phyloP scores from a whole-genome alignment of 1,140 invertebrate genomes.

The Stratiolaelaps scimitus region DNA sequence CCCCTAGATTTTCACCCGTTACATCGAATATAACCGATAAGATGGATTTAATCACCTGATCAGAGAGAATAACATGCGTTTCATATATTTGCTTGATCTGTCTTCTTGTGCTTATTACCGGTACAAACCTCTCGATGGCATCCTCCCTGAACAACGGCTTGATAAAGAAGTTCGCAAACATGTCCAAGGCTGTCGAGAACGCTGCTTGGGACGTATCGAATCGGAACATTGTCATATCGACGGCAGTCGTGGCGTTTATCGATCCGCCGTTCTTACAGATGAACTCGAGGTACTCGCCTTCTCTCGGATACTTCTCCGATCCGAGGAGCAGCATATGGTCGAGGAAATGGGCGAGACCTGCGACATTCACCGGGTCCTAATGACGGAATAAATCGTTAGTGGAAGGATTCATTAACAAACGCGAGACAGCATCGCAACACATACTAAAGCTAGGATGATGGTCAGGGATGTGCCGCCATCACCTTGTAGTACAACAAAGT shows the following conservation, averaged over 20 bases:
- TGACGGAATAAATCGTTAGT: too few relatives aligned
- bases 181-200: conserved; percentile 13
- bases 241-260: conserved; percentile 44
- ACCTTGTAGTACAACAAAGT: too few relatives aligned
- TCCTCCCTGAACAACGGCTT: conserved; percentile 43
- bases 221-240: conserved; percentile 45
- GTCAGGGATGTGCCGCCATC: too few relatives aligned
- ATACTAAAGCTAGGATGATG: too few relatives aligned
- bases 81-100: too few relatives aligned
- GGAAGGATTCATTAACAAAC: too few relatives aligned
- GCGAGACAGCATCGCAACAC: too few relatives aligned
- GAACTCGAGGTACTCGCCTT: conserved; percentile 41
- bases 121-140: conserved; percentile 41
- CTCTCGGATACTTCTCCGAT: conserved; percentile 42
- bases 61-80: too few relatives aligned
- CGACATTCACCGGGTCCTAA: conserved; percentile 43
- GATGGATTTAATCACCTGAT: too few relatives aligned
- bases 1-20: too few relatives aligned
- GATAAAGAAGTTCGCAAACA: conserved; percentile 47
- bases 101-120: too few relatives aligned
- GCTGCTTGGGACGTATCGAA: conserved; percentile 39
- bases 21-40: too few relatives aligned
- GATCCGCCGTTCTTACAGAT: conserved; percentile 43
- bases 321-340: conserved; percentile 49
- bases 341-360: conserved; percentile 46